Base-by-base conservation (phyloP, 2,888 invertebrate genomes). In the Neoscelio sp. region DNA sequence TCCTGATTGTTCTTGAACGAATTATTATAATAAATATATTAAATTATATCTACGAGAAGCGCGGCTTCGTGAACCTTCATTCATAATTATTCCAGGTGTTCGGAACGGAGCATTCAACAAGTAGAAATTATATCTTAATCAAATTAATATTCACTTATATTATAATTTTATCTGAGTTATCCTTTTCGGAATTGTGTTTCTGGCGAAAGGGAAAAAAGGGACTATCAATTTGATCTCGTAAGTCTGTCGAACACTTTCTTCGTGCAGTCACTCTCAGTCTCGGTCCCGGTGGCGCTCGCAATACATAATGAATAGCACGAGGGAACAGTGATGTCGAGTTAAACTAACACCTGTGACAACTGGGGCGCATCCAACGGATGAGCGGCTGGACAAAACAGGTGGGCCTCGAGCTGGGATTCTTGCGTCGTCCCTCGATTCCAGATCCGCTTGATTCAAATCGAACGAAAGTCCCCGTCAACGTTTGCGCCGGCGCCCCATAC, bases 341-440 rank as follows among this genome's bases (percentile, higher is more conserved):
- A 84, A 86, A 84, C 78, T 86, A 87, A 89, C 89, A 89, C 88
- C 89, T 89, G 89, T 89, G 89, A 89, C 89, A 89, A 89, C 89
- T 89, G 89, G 89, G 87, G 89, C 89, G 85, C 86, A 87, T 87
- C 88, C 85, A 79, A 85, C 67, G 82, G 81, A 48, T 82, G 85
- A 88, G 86, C 88, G 88, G 88, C 87, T 89, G 88, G 88, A 86
- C 87, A 85, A 89, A 89, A 89, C 89, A 89, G 89, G 89, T 89
- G 89, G 88, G 83, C 85, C 82, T 74, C 79, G 77, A 62, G 86
- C 86, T 80, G 85, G 87, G 87, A 88, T 88, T 87, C 86, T 83
- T 81, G 64, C 48, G 44, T 67, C 64, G 80, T 78, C 73, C 81
- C 82, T 79, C 40, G 28, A 44, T 44, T 81, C 80, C 78, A 79